Evolutionary conservation across 2,888 invertebrate genomes (phyloP).

Genomic region (Chydorus sphaericus): DNA sequence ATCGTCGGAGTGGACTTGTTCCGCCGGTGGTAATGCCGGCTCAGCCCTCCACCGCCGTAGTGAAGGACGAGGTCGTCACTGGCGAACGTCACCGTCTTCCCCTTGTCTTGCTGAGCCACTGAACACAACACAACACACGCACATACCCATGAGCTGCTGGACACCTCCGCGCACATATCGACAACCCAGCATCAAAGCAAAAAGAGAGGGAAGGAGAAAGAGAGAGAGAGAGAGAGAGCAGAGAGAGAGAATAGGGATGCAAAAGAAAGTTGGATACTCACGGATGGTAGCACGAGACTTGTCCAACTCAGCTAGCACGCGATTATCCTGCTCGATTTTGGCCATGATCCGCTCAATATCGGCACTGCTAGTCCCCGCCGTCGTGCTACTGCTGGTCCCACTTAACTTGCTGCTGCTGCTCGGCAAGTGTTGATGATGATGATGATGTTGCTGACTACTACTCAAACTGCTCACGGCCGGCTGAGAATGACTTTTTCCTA

Average conservation of each 20-base stretch:
- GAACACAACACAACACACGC: neutral
- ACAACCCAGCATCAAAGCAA: neutral
- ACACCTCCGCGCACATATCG: neutral
- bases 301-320: conserved; percentile 74
- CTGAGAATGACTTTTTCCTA: neutral
- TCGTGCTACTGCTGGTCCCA: neutral
- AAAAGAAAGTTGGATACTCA: conserved; percentile 17
- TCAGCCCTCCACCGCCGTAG: conserved; percentile 2
- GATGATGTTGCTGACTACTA: neutral
- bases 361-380: conserved; percentile 11
- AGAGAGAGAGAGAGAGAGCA: neutral
- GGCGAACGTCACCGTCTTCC: conserved; percentile 14
- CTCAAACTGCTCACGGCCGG: too few species aligned
- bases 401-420: neutral
- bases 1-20: conserved; percentile 9
- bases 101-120: conserved; percentile 7
- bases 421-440: neutral
- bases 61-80: conserved; percentile 12
- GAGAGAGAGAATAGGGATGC: neutral
- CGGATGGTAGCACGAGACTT: conserved; percentile 34
- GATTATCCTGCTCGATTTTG: conserved; percentile 67
- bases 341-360: conserved; percentile 91
- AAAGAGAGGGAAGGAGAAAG: neutral
- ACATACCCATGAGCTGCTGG: neutral
- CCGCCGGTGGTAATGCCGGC: neutral